Evolutionary conservation across 35 echinoderm and acorn worm genomes (phyloP).

Genomic region (Apostichopus californicus): DNA sequence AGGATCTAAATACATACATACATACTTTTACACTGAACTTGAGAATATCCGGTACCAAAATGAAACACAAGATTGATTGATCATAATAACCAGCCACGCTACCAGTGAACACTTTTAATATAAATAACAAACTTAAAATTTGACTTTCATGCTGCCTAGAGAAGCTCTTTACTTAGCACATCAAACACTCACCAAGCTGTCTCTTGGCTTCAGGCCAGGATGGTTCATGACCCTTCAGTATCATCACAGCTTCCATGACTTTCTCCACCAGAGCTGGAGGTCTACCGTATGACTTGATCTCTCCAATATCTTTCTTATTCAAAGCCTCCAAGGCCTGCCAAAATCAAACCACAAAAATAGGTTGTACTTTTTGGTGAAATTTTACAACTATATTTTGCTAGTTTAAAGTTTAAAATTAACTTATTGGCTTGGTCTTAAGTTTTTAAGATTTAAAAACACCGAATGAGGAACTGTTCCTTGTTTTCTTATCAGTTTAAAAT

Average conservation of each 20-base stretch:
- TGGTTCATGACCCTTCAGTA: slow-evolving; percentile 93
- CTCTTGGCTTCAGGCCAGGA: slow-evolving; percentile 98
- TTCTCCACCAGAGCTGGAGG: slow-evolving; percentile 98
- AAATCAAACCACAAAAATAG: neutral
- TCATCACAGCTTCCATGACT: slow-evolving; percentile 99
- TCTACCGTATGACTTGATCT: slow-evolving; percentile 96
- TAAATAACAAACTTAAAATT: neutral
- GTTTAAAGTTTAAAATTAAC: too few species aligned
- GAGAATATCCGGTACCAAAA: too few species aligned
- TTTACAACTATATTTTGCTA: too few species aligned
- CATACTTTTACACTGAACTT: too few species aligned
- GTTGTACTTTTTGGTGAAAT: too few species aligned
- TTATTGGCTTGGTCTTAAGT: too few species aligned
- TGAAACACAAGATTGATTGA: too few species aligned
- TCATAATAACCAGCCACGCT: too few species aligned
- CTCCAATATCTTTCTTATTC: slow-evolving; percentile 98
- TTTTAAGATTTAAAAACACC: too few species aligned
- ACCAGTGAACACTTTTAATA: neutral
- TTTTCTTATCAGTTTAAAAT: too few species aligned
- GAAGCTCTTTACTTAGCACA: neutral
- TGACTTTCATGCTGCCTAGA: neutral
- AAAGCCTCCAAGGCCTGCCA: slow-evolving; percentile 89
- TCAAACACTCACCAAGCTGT: slow-evolving; percentile 84
- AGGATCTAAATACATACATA: too few species aligned
- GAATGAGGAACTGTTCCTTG: too few species aligned